Evolutionary conservation across 2,888 invertebrate species (phyloP).

Genomic region (Eretmocerus hayati): DNA sequence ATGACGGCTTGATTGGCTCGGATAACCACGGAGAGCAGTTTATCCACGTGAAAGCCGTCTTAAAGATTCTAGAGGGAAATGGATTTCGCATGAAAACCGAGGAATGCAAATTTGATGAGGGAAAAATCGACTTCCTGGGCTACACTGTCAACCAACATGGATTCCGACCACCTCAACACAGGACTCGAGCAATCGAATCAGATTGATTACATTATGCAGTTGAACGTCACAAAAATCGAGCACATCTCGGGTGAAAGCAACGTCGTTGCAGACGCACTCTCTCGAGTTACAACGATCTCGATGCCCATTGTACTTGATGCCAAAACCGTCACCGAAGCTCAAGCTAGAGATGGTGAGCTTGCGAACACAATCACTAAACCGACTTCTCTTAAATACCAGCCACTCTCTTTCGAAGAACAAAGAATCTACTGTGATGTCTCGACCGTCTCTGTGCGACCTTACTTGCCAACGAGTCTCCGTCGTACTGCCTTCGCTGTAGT

Average conservation of each 20-base stretch:
- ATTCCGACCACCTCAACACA: slow-evolving; percentile 33
- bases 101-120: slow-evolving; percentile 34
- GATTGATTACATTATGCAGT: background rate
- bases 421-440: too few relatives aligned
- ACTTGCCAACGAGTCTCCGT: too few relatives aligned
- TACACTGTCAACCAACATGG: slow-evolving; percentile 28
- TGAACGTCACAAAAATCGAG: background rate
- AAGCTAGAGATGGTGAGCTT: too few relatives aligned
- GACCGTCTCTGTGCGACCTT: too few relatives aligned
- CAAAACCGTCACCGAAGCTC: too few relatives aligned
- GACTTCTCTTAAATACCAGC: too few relatives aligned
- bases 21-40: slow-evolving; percentile 16
- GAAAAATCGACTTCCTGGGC: slow-evolving; percentile 31
- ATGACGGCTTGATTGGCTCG: slow-evolving; percentile 23
- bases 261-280: too few relatives aligned
- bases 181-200: slow-evolving; percentile 30
- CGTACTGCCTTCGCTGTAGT: too few relatives aligned
- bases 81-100: slow-evolving; percentile 23
- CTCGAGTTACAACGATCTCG: too few relatives aligned
- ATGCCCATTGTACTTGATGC: too few relatives aligned
- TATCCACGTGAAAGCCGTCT: slow-evolving; percentile 15
- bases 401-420: too few relatives aligned
- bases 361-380: too few relatives aligned
- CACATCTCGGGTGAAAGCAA: slow-evolving; percentile 1
- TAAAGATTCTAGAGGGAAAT: slow-evolving; percentile 18